Evolutionary conservation across 1,140 invertebrate species (phyloP).

Genomic region (Drosophila varians): DNA sequence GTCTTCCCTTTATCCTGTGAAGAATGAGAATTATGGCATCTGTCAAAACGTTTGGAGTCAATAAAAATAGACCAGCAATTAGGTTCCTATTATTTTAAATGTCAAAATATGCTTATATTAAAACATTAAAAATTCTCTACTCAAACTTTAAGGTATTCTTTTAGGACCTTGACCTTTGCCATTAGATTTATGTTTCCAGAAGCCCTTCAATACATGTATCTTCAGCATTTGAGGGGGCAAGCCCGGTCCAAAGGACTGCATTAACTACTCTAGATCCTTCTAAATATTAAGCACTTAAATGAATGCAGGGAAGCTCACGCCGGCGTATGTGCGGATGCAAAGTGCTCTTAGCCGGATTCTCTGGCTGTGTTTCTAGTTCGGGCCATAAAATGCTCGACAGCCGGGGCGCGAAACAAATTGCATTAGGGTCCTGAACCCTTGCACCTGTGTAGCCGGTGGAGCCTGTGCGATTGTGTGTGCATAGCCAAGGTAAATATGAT

Average conservation of each 20-base stretch:
- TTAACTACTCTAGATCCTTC: slow-evolving; percentile 23
- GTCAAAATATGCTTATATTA: too few species aligned
- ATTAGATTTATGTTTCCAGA: background rate
- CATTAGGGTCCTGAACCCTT: slow-evolving; percentile 74
- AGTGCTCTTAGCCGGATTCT: slow-evolving; percentile 30
- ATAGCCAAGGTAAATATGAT: slow-evolving; percentile 74
- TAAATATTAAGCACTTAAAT: slow-evolving; percentile 73
- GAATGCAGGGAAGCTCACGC: slow-evolving; percentile 27
- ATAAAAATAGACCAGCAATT: background rate
- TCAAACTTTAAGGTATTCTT: too few species aligned
- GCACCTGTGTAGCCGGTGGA: slow-evolving; percentile 49
- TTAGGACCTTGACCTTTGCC: slow-evolving; percentile 16
- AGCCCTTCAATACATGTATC: background rate
- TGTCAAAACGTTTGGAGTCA: background rate
- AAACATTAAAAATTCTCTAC: too few species aligned
- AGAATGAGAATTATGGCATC: background rate
- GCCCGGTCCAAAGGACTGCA: slow-evolving; percentile 7
- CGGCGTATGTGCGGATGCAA: slow-evolving; percentile 20
- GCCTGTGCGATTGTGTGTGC: slow-evolving; percentile 9
- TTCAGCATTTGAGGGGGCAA: background rate
- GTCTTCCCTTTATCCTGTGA: too few species aligned
- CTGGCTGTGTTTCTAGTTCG: slow-evolving; percentile 43
- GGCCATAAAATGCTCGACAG: slow-evolving; percentile 73
- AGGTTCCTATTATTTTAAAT: too few species aligned
- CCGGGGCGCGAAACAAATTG: slow-evolving; percentile 70